Evolutionary conservation across 2,797 vertebrate species (phyloP).

Genomic region (Glossophaga mutica): DNA sequence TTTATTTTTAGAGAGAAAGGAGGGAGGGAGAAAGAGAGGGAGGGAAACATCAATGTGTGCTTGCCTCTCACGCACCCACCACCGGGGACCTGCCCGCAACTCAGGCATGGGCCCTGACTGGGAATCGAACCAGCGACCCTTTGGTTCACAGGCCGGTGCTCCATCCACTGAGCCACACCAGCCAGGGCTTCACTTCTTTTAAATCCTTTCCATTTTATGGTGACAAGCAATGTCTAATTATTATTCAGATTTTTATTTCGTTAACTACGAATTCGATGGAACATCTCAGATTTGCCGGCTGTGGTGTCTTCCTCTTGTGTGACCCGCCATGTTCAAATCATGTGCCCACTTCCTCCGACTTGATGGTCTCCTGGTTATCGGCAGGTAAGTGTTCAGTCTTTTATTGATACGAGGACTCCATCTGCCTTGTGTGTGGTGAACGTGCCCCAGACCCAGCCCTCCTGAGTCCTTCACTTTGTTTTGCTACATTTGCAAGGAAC

Average conservation of each 20-base stretch:
- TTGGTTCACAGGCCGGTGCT: too few relatives aligned
- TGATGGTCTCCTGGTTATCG: background rate
- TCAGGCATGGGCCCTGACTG: too few relatives aligned
- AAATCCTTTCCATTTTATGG: background rate
- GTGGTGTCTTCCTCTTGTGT: background rate
- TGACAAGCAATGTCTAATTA: background rate
- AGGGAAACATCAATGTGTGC: too few relatives aligned
- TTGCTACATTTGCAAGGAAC: background rate
- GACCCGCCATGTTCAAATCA: background rate
- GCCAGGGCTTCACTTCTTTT: background rate
- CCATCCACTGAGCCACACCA: too few relatives aligned
- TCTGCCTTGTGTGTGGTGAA: background rate
- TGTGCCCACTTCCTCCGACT: background rate
- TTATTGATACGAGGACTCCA: accelerated
- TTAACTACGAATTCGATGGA: too few relatives aligned
- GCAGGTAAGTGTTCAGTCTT: background rate
- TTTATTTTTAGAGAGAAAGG: too few relatives aligned
- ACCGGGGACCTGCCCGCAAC: too few relatives aligned
- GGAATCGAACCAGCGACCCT: too few relatives aligned
- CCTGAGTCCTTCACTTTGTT: background rate
- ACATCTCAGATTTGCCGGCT: background rate
- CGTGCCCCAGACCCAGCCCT: background rate
- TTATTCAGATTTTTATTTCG: background rate
- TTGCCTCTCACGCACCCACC: too few relatives aligned
- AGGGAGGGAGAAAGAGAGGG: too few relatives aligned